phyloP scores from a whole-genome alignment of 2,797 vertebrate species.

The Toxotes lorentzi region DNA sequence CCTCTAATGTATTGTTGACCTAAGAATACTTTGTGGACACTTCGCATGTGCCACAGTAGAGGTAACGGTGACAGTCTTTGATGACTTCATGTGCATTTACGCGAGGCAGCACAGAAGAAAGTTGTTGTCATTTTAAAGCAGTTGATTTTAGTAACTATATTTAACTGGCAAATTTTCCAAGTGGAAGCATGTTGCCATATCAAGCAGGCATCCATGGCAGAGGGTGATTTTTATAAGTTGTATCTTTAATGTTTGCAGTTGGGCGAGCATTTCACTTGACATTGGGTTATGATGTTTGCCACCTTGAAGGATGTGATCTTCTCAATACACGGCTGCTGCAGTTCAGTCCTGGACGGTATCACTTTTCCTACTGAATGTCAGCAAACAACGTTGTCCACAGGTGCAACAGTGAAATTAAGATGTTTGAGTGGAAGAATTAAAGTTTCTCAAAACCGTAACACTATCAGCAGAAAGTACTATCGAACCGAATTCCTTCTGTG shows the following conservation, averaged over 20 bases:
- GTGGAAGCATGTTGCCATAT: conserved; percentile 4
- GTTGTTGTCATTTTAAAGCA: conserved; percentile 24
- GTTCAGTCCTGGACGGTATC: conserved; percentile 31
- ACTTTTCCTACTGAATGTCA: not conserved
- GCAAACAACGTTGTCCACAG: not conserved
- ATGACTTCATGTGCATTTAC: conserved; percentile 20
- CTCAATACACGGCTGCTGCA: conserved; percentile 10
- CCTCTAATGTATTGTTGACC: conserved; percentile 47
- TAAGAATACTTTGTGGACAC: conserved; percentile 22
- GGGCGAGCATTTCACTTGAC: conserved; percentile 45
- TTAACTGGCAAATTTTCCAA: conserved; percentile 26
- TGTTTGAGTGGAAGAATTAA: conserved; percentile 28
- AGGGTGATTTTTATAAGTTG: not conserved
- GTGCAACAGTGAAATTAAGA: conserved; percentile 2
- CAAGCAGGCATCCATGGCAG: conserved; percentile 1
- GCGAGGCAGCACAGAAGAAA: conserved; percentile 1
- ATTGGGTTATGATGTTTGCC: conserved; percentile 31
- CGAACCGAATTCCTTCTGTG: conserved; percentile 39
- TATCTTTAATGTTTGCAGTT: conserved; percentile 36
- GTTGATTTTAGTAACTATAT: conserved; percentile 39
- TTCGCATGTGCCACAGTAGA: not conserved
- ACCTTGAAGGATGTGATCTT: conserved; percentile 19
- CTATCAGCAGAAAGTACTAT: conserved; percentile 42
- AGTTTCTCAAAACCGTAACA: conserved; percentile 34
- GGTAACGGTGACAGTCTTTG: conserved; percentile 2